Evolutionary conservation across 1,140 invertebrate species (phyloP).

Genomic region (Triops cancriformis): DNA sequence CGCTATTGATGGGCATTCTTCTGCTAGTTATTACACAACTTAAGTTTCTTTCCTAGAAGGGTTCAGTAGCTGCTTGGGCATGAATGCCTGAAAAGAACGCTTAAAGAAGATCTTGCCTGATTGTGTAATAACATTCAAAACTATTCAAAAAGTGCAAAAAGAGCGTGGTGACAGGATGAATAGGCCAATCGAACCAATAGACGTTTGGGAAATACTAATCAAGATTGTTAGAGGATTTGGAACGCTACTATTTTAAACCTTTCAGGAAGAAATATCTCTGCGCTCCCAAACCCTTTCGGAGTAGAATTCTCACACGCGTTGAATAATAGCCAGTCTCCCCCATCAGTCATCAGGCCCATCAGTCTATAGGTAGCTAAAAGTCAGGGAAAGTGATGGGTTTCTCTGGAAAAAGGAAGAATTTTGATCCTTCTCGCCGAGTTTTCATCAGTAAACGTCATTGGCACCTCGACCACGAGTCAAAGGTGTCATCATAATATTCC

Average conservation of each 20-base stretch:
- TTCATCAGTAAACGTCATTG: background rate
- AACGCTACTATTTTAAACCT: background rate
- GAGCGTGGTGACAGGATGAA: background rate
- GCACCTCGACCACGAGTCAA: background rate
- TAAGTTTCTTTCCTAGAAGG: background rate
- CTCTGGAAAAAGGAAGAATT: background rate
- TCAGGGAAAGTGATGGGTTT: background rate
- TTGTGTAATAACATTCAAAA: background rate
- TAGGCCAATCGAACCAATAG: background rate
- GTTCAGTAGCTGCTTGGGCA: background rate
- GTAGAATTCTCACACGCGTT: background rate
- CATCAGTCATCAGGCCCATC: background rate
- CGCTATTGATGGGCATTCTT: background rate
- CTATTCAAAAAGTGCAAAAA: background rate
- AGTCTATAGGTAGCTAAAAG: background rate
- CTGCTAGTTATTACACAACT: background rate
- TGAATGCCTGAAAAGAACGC: background rate
- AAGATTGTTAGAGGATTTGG: background rate
- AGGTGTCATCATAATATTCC: background rate
- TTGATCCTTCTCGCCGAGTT: background rate
- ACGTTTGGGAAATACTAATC: background rate
- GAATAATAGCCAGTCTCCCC: background rate
- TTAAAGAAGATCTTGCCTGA: constrained; percentile 8
- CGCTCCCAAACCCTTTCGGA: background rate
- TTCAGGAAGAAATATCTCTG: background rate